Conservation (phyloP, 2,888 invertebrate species). For the Herminia tarsipennalis region DNA sequence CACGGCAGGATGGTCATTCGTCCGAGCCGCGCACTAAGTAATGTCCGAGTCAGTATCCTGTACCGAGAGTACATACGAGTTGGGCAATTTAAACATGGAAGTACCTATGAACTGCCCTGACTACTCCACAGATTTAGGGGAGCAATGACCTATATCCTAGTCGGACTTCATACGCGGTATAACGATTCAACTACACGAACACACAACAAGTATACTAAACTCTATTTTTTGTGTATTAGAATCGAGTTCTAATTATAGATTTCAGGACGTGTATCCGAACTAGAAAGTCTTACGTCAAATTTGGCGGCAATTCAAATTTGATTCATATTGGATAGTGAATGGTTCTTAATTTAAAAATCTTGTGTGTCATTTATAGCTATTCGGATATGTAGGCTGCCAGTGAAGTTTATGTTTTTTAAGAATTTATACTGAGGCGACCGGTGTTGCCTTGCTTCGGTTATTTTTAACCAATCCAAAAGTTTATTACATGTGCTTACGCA, state of each 20-base stretch:
- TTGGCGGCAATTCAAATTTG: conserved; percentile 67
- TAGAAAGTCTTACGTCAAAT: conserved; percentile 65
- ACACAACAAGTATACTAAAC: conserved; percentile 68
- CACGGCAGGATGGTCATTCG: conserved; percentile 64
- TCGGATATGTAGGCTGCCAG: conserved; percentile 38
- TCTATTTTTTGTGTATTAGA: conserved; percentile 79
- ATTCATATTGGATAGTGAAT: conserved; percentile 64
- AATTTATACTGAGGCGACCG: conserved; percentile 74
- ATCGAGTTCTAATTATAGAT: conserved; percentile 77
- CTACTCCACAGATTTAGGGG: conserved; percentile 83
- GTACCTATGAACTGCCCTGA: conserved; percentile 82
- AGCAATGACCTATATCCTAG: conserved; percentile 86
- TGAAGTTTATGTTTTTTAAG: conserved; percentile 84
- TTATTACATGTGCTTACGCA: conserved; percentile 83
- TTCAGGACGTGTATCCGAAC: conserved; percentile 55
- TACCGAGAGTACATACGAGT: conserved; percentile 80
- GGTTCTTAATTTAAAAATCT: conserved; percentile 52
- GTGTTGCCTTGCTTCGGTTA: conserved; percentile 72
- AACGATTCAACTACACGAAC: conserved; percentile 67
- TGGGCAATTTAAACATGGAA: conserved; percentile 83
- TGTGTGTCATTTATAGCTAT: conserved; percentile 44
- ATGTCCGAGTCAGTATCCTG: conserved; percentile 70
- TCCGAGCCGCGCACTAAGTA: conserved; percentile 55
- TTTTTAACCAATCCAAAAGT: conserved; percentile 83
- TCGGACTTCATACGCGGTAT: conserved; percentile 57